These are phyloP conservation scores for Microctonus aethiopoides DNA, from an alignment of 2,888 invertebrate species.

Conservation along the genomic window DNA sequence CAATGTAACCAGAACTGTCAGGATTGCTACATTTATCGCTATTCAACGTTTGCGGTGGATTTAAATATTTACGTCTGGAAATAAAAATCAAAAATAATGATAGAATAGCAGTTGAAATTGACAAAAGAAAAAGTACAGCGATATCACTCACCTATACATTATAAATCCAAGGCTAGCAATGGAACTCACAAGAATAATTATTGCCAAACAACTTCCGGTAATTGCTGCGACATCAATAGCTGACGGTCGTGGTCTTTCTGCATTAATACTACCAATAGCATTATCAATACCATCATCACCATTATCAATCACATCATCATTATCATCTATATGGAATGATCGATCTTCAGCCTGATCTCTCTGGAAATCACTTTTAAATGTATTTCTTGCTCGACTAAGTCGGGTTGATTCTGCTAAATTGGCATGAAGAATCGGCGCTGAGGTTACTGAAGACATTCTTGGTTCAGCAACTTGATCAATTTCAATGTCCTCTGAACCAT, in stretches of 20 bases:
- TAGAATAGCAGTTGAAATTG: neutral
- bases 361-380: slow-evolving; percentile 57
- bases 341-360: slow-evolving; percentile 53
- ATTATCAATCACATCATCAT: slow-evolving; percentile 39
- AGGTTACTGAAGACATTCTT: slow-evolving; percentile 53
- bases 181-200: slow-evolving; percentile 58
- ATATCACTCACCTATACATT: slow-evolving; percentile 59
- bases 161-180: slow-evolving; percentile 62
- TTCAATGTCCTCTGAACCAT: slow-evolving; percentile 52
- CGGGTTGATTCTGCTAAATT: slow-evolving; percentile 52
- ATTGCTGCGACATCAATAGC: slow-evolving; percentile 61
- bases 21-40: slow-evolving; percentile 84
- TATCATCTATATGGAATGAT: slow-evolving; percentile 45
- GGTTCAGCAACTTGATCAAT: slow-evolving; percentile 53
- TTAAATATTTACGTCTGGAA: slow-evolving; percentile 76
- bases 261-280: slow-evolving; percentile 40
- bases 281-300: slow-evolving; percentile 39
- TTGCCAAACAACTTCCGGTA: slow-evolving; percentile 61
- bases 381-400: slow-evolving; percentile 57
- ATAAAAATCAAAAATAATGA: neutral
- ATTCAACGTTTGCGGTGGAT: slow-evolving; percentile 85
- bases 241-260: slow-evolving; percentile 42
- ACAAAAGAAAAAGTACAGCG: neutral
- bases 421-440: slow-evolving; percentile 57
- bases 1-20: slow-evolving; percentile 87